These are phyloP conservation scores for Lepeophtheirus nordmannii DNA, from an alignment of 2,888 invertebrate genomes.

Conservation along the genomic window DNA sequence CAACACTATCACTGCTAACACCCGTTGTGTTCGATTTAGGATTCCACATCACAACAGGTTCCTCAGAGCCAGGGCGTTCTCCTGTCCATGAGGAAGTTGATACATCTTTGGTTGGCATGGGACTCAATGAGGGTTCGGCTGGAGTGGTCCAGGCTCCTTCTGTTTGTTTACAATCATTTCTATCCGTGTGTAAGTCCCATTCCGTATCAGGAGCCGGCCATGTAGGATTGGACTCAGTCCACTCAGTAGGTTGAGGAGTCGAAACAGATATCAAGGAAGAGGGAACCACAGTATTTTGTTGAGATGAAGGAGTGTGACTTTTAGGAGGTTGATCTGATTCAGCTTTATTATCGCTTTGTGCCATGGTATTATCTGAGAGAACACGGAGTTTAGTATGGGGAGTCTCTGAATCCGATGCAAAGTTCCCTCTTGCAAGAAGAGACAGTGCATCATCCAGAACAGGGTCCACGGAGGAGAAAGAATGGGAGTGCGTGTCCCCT, in stretches of 20 bases:
- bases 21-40: neutral
- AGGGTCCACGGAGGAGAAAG: neutral
- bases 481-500: neutral
- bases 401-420: neutral
- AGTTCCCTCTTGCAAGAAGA: neutral
- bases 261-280: neutral
- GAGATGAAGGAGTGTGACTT: neutral
- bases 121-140: neutral
- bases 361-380: neutral
- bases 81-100: neutral
- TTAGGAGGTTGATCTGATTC: no score
- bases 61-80: neutral
- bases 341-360: no score
- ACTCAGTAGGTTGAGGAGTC: neutral
- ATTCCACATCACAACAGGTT: neutral
- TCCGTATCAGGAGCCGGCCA: neutral
- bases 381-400: neutral
- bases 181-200: neutral
- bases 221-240: neutral
- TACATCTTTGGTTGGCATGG: neutral
- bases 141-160: conserved; percentile 12
- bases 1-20: neutral
- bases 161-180: neutral
- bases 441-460: neutral
- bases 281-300: neutral